These are phyloP conservation scores for Drosophila subquinaria DNA, from an alignment of 2,888 invertebrate species.

Conservation along the genomic window DNA sequence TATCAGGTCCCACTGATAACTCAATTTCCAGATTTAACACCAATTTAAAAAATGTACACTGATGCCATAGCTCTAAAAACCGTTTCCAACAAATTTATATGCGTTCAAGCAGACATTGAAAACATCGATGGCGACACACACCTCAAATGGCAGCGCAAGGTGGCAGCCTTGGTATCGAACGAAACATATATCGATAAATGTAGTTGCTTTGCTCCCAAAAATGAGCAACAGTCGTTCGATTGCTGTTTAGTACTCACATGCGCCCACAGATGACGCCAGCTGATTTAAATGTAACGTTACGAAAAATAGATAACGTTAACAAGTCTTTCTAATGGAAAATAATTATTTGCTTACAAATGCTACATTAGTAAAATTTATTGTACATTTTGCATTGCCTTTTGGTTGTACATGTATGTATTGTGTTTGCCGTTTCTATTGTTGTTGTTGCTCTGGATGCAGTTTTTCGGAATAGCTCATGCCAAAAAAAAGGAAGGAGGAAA, in stretches of 20 bases:
- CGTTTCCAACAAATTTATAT: no score
- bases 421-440: slow-evolving; percentile 5
- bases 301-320: background rate
- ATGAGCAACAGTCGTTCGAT: background rate
- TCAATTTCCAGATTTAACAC: no score
- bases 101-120: no score
- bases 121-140: no score
- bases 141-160: no score
- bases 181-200: background rate
- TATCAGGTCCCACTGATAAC: no score
- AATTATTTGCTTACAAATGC: background rate
- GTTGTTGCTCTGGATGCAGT: slow-evolving; percentile 4
- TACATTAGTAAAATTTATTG: slow-evolving; percentile 37
- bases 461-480: slow-evolving; percentile 18
- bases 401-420: slow-evolving; percentile 16
- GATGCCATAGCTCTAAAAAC: no score
- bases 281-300: background rate
- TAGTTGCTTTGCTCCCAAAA: background rate
- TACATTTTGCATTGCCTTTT: slow-evolving; percentile 17
- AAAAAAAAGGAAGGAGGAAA: slow-evolving; percentile 8
- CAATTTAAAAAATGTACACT: no score
- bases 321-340: background rate
- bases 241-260: no score
- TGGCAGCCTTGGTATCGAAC: no score
- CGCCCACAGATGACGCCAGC: slow-evolving; percentile 3